Evolutionary conservation across 2,888 invertebrate genomes (phyloP).

Genomic region (Pachycephus smyrnensis): DNA sequence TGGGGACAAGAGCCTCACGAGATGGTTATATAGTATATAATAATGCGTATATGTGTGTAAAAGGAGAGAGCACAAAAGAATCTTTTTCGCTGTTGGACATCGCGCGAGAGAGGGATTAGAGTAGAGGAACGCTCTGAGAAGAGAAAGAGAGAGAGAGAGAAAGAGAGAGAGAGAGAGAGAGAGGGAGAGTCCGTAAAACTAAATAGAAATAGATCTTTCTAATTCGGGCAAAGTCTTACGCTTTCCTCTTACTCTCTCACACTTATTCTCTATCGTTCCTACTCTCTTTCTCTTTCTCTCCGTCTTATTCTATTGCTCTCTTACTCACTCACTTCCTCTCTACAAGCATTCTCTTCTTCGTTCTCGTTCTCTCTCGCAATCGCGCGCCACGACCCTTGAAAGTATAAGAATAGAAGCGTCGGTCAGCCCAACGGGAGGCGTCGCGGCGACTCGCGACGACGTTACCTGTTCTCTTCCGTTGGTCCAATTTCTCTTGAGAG

Average conservation of each 20-base stretch:
- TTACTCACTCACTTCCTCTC: too few relatives aligned
- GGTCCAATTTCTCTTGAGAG: not conserved
- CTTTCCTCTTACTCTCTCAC: conserved; percentile 18
- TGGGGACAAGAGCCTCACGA: too few relatives aligned
- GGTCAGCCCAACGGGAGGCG: too few relatives aligned
- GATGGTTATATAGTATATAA: too few relatives aligned
- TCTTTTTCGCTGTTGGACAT: too few relatives aligned
- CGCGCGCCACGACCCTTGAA: too few relatives aligned
- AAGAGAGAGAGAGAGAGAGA: too few relatives aligned
- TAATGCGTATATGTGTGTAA: not conserved
- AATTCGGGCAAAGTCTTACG: conserved; percentile 30
- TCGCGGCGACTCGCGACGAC: conserved; percentile 1
- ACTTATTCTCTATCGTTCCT: conserved; percentile 16
- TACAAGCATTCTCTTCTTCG: too few relatives aligned
- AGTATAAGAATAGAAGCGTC: conserved; percentile 1
- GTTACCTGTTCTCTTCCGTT: conserved; percentile 16
- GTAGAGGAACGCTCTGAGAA: not conserved
- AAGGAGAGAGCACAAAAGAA: too few relatives aligned
- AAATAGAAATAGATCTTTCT: conserved; percentile 35
- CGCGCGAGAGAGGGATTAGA: conserved; percentile 1
- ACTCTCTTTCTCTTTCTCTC: conserved; percentile 11
- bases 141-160: not conserved
- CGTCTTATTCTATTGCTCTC: not conserved
- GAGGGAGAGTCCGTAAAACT: conserved; percentile 24
- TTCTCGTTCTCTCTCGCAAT: not conserved